Conservation (phyloP, 2,888 invertebrate species). For the Metacarcinus magister region DNA sequence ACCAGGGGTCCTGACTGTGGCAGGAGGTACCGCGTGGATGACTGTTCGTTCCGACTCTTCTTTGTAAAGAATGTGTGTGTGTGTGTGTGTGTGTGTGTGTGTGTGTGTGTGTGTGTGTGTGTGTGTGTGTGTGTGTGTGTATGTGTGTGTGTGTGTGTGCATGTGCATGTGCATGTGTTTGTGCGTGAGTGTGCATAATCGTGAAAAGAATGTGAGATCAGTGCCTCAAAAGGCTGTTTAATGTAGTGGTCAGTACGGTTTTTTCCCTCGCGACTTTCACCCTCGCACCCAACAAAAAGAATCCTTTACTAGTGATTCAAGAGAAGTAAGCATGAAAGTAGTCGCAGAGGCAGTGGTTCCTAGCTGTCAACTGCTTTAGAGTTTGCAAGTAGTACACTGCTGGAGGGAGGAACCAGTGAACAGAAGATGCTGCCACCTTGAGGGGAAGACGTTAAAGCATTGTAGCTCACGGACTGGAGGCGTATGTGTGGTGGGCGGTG, state of each 20-base stretch:
- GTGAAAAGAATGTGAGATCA: background rate
- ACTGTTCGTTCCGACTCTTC: background rate
- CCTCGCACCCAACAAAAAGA: background rate
- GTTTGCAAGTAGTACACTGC: background rate
- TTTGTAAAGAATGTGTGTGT: slow-evolving; percentile 35
- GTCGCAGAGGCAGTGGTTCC: background rate
- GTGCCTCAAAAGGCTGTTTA: background rate
- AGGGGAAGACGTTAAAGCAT: background rate
- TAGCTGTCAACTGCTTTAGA: background rate
- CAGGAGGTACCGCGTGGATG: background rate
- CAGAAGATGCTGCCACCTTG: background rate
- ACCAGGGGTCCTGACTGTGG: background rate
- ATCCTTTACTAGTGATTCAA: background rate
- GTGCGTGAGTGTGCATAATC: background rate
- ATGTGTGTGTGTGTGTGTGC: slow-evolving; percentile 43
- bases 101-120: slow-evolving; percentile 59
- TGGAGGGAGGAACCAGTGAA: background rate
- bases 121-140: slow-evolving; percentile 56
- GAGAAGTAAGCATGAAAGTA: background rate
- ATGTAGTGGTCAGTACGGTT: background rate
- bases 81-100: too few species aligned
- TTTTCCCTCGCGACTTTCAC: background rate
- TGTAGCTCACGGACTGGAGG: background rate
- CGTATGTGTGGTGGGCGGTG: background rate
- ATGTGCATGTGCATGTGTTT: background rate